Conservation (phyloP, 1,140 invertebrate genomes). For the roundworm (Caenorhabditis elegans) region DNA sequence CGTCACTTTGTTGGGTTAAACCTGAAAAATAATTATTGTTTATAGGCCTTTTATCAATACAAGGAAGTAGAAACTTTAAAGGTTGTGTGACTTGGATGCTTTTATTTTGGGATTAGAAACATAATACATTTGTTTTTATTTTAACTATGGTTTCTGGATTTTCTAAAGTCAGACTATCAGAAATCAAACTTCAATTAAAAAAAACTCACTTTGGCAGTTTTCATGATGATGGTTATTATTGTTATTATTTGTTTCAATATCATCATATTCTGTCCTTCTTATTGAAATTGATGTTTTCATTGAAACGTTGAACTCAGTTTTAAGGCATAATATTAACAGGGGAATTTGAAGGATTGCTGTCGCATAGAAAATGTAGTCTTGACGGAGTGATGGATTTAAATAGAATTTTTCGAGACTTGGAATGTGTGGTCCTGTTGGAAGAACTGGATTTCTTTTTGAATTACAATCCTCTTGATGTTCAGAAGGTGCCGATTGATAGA, state of each 20-base stretch:
- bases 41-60: too few species aligned
- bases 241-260: background rate
- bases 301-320: background rate
- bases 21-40: background rate
- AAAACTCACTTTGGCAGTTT: background rate
- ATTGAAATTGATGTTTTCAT: constrained; percentile 12
- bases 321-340: background rate
- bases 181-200: background rate
- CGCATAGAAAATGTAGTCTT: constrained; percentile 15
- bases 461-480: constrained; percentile 8
- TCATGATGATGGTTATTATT: background rate
- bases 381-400: background rate
- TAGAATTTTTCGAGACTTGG: constrained; percentile 12
- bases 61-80: too few species aligned
- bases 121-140: too few species aligned
- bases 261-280: constrained; percentile 4
- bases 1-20: constrained; percentile 28
- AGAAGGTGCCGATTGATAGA: constrained; percentile 25
- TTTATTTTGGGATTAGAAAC: too few species aligned
- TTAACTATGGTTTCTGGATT: too few species aligned
- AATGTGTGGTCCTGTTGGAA: background rate
- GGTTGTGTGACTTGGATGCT: too few species aligned
- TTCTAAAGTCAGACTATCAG: background rate
- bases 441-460: background rate
- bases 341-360: constrained; percentile 31